Evolutionary conservation across 2,797 vertebrate genomes (phyloP), one percentile per base, ranked within the genome.

Genomic region (Acanthopagrus latus): DNA sequence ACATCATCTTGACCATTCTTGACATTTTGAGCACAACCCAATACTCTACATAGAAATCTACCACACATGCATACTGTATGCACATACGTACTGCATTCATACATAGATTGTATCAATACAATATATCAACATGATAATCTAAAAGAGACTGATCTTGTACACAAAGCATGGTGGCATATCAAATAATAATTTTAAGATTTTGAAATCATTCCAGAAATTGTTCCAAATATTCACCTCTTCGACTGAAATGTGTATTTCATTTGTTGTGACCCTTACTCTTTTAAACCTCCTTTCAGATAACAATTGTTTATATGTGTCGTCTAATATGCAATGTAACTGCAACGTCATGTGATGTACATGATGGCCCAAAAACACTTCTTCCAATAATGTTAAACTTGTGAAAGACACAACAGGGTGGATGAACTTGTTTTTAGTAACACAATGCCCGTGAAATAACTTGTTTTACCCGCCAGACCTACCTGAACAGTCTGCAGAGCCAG

Each of bases 401-500:
- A 38, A 38, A 33, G 29, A 7, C 5, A 38, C 33, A 4, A 2
- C 33, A 38, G 33, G 8, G 33, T 38, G 33, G 33, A 38, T 38
- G 33, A 8, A 33, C 6, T 33, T 33, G 29, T 33, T 38, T 38
- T 38, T 38, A 10, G 38, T 2, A 10, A 10, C 38, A 38, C 38
- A 38, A 10, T 38, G 38, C 38, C 38, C 8, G 1, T 7, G 8
- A 38, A 33, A 38, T 10, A 38, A 38, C 38, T 38, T 38, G 38
- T 38, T 38, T 38, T 10, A 38, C 38, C 17, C 44, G 8, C 21
- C 29, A 60, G 7, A 3, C 21, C 21, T 73, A 99, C 98, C 97
- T 97, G 96, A 99, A 99, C 64, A 99, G 96, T 81, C 97, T 95
- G 95, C 98, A 98, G 18, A 99, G 96, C 98, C 98, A 99, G 50